Percentiles rank a stretch among this genome's conserved stretches.
Evolutionary conservation across 2,888 invertebrate species (phyloP).

Genomic region (Reticulitermes lucifugus): DNA sequence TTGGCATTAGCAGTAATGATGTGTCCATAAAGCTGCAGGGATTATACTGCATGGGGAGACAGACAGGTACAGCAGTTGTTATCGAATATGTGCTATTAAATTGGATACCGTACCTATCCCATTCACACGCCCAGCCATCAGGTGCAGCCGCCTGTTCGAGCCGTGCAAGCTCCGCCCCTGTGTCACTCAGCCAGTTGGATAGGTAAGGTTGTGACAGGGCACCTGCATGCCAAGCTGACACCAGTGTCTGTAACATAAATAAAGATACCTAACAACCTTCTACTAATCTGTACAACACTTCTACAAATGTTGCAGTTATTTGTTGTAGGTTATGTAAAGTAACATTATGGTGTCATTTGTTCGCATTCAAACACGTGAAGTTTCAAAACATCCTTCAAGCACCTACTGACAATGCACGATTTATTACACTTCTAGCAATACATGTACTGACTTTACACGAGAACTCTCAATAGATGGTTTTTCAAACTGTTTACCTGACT

Average conservation of each 20-base stretch:
- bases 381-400: too few species aligned
- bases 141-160: constrained; percentile 76
- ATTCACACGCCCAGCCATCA: constrained; percentile 76
- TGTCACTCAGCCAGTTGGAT: constrained; percentile 70
- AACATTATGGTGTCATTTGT: too few species aligned
- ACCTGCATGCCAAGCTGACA: constrained; percentile 71
- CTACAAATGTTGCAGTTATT: too few species aligned
- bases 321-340: too few species aligned
- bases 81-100: constrained; percentile 47
- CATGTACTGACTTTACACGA: too few species aligned
- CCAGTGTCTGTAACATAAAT: constrained; percentile 70
- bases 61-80: constrained; percentile 34
- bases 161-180: constrained; percentile 70
- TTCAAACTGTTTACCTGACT: too few species aligned
- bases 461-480: too few species aligned
- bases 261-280: background rate
- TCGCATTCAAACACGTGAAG: too few species aligned
- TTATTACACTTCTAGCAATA: too few species aligned
- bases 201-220: constrained; percentile 71
- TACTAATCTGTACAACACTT: too few species aligned
- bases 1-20: background rate
- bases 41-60: constrained; percentile 36
- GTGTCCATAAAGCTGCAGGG: constrained; percentile 7
- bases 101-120: constrained; percentile 76
- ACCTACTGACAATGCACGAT: too few species aligned